phyloP scores from a whole-genome alignment of 2,888 invertebrate genomes.

The Molorchus minor region DNA sequence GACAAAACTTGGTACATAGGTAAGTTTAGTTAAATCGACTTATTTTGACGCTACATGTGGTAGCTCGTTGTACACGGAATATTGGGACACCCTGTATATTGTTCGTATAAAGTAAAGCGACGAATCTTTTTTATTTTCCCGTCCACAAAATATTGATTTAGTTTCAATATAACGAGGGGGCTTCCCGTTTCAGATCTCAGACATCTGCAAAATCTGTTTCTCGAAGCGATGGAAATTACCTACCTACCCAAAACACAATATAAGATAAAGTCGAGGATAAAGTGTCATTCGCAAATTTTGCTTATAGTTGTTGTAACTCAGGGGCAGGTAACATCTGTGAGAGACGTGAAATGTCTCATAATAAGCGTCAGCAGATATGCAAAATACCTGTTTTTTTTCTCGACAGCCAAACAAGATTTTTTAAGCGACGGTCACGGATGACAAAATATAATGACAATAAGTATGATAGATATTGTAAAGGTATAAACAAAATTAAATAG shows the following conservation, averaged over 20 bases:
- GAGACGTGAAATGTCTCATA: background rate
- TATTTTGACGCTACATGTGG: background rate
- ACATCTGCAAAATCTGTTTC: background rate
- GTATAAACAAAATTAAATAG: background rate
- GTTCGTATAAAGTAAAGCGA: background rate
- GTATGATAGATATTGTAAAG: background rate
- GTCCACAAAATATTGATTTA: background rate
- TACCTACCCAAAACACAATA: background rate
- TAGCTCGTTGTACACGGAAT: background rate
- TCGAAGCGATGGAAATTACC: background rate
- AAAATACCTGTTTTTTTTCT: too few relatives aligned
- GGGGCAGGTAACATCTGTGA: background rate
- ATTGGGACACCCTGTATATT: background rate
- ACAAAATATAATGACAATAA: too few relatives aligned
- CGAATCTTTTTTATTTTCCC: background rate
- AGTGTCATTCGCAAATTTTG: slow-evolving; percentile 3
- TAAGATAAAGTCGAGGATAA: background rate
- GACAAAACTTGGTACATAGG: too few relatives aligned
- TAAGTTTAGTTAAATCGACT: background rate
- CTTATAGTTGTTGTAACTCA: background rate
- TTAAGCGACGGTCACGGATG: too few relatives aligned
- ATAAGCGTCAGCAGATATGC: background rate
- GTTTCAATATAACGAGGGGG: background rate
- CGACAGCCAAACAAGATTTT: too few relatives aligned
- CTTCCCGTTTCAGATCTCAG: background rate